Percentiles rank a stretch among this genome's conserved stretches.
phyloP scores from a whole-genome alignment of 2,888 invertebrate species.

The Metalampra italica region DNA sequence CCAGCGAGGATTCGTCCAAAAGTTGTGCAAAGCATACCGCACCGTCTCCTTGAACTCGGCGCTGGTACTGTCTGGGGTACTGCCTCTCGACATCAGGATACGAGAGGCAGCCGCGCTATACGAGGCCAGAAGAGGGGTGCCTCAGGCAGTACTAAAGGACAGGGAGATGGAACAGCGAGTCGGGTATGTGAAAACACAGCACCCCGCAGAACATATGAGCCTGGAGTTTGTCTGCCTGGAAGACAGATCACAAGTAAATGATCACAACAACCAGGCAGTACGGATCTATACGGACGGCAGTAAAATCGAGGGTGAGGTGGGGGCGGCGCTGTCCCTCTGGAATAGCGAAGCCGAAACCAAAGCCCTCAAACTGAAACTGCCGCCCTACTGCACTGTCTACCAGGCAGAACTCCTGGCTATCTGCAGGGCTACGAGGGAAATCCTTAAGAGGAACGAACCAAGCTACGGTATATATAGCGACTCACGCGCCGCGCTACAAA shows the following conservation, averaged over 20 bases:
- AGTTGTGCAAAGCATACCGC: slow-evolving; percentile 5
- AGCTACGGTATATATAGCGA: not conserved
- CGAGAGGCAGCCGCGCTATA: too few relatives aligned
- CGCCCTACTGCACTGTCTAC: too few relatives aligned
- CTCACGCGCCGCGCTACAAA: not conserved
- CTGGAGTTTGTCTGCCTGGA: not conserved
- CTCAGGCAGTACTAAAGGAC: too few relatives aligned
- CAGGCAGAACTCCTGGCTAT: too few relatives aligned
- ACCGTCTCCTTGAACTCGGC: slow-evolving; percentile 16
- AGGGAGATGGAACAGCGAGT: not conserved
- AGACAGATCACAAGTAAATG: too few relatives aligned
- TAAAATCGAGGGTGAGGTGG: too few relatives aligned
- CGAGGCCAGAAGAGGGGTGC: too few relatives aligned
- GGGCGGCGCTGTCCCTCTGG: too few relatives aligned
- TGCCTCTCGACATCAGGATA: too few relatives aligned
- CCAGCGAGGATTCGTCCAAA: too few relatives aligned
- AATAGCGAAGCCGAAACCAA: too few relatives aligned
- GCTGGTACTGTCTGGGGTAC: not conserved
- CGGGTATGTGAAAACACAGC: not conserved
- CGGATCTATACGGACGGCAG: not conserved
- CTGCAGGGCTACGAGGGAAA: not conserved
- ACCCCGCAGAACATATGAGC: not conserved
- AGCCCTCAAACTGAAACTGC: too few relatives aligned
- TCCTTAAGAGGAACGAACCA: not conserved
- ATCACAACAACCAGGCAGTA: not conserved